Conservation (phyloP, 2,797 vertebrate species). For the Phrynocephalus forsythii region DNA sequence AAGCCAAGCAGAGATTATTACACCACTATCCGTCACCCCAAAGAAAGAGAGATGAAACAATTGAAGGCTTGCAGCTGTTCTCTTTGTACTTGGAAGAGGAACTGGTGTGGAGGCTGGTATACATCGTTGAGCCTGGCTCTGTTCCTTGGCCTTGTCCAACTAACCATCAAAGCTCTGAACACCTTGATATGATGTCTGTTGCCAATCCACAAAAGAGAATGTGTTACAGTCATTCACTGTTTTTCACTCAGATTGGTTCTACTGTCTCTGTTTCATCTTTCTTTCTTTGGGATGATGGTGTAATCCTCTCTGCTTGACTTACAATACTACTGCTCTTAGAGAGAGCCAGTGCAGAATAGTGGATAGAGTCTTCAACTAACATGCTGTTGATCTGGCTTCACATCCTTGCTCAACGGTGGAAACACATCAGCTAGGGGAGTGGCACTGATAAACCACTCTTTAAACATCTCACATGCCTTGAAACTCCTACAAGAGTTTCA, state of each 20-base stretch:
- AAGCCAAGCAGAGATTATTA: neutral
- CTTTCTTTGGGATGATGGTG: too few relatives aligned
- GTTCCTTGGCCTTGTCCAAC: neutral
- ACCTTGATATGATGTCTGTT: neutral
- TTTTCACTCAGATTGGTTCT: neutral
- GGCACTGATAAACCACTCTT: too few relatives aligned
- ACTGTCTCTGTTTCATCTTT: neutral
- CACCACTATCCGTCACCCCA: neutral
- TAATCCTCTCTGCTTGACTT: too few relatives aligned
- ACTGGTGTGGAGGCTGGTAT: neutral
- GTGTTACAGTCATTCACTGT: neutral
- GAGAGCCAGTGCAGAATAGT: too few relatives aligned
- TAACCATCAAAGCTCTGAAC: neutral
- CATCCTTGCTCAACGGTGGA: too few relatives aligned
- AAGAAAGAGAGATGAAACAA: slow-evolving; percentile 10
- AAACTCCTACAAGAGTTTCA: neutral
- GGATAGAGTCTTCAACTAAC: too few relatives aligned
- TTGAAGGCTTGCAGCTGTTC: neutral
- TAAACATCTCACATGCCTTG: neutral
- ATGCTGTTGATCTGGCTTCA: too few relatives aligned
- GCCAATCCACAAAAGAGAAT: neutral
- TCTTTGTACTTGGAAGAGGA: neutral
- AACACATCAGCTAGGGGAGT: too few relatives aligned
- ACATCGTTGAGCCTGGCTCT: neutral
- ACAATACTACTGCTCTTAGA: too few relatives aligned